A percentile compares a stretch with the other conserved stretches of the same genome.
phyloP scores from a whole-genome alignment of 2,888 invertebrate species.

The Drosophila merina region DNA sequence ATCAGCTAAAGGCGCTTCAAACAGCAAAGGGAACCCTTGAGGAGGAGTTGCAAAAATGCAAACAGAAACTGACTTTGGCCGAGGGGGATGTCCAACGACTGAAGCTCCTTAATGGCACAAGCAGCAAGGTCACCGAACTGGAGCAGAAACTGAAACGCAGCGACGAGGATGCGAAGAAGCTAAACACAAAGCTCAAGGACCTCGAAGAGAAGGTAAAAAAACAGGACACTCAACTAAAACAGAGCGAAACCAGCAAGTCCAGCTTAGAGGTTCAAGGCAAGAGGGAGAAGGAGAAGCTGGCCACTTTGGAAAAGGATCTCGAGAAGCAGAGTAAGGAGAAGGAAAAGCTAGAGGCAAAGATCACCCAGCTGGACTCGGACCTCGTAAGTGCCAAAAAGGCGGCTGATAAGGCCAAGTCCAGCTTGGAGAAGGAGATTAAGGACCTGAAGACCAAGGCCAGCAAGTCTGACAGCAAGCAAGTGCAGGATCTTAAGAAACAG shows the following conservation, averaged over 20 bases:
- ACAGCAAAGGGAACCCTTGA: conserved; percentile 87
- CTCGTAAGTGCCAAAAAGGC: conserved; percentile 86
- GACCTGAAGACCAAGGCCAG: conserved; percentile 88
- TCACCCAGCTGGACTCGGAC: conserved; percentile 87
- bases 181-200: conserved; percentile 85
- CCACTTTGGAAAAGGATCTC: conserved; percentile 87
- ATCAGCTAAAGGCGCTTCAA: conserved; percentile 86
- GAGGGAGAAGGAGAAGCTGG: conserved; percentile 84
- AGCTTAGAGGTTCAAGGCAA: conserved; percentile 84
- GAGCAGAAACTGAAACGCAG: conserved; percentile 88
- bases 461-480: conserved; percentile 88
- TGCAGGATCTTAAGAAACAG: conserved; percentile 86
- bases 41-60: conserved; percentile 88
- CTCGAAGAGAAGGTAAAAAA: conserved; percentile 85
- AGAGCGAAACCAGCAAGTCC: conserved; percentile 84
- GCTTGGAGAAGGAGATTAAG: conserved; percentile 90
- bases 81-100: conserved; percentile 83
- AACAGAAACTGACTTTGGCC: conserved; percentile 87
- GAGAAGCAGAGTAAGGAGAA: conserved; percentile 88
- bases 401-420: conserved; percentile 87
- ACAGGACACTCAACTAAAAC: conserved; percentile 85
- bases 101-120: conserved; percentile 76
- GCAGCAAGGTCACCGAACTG: conserved; percentile 87
- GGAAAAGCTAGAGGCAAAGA: conserved; percentile 87
- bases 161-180: conserved; percentile 88